Percentiles rank a stretch among this genome's conserved stretches.
Conservation (phyloP, 1,140 invertebrate species). For the Colletes latitarsis region DNA sequence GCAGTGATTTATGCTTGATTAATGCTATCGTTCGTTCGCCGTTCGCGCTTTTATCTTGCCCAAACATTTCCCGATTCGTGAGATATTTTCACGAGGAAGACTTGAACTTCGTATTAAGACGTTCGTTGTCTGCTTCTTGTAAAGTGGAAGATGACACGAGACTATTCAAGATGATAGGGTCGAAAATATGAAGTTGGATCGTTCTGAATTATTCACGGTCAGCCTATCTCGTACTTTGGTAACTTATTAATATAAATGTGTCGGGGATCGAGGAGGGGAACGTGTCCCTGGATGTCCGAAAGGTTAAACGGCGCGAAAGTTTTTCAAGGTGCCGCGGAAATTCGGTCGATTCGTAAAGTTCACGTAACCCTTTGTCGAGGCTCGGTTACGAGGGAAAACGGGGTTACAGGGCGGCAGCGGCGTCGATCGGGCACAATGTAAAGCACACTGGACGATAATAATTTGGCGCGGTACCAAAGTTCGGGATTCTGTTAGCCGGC, state of each 20-base stretch:
- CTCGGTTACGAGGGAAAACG: constrained; percentile 37
- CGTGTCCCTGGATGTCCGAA: too few species aligned
- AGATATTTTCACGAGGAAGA: too few species aligned
- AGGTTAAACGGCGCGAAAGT: background rate
- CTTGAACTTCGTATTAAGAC: too few species aligned
- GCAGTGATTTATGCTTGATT: constrained; percentile 3
- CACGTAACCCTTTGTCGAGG: constrained; percentile 49
- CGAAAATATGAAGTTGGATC: too few species aligned
- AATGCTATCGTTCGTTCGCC: constrained; percentile 1
- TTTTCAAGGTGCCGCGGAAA: constrained; percentile 18
- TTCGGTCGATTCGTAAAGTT: constrained; percentile 49
- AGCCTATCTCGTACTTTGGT: too few species aligned
- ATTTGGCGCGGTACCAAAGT: constrained; percentile 70
- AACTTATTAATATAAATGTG: too few species aligned
- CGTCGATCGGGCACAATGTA: constrained; percentile 60
- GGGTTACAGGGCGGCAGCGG: constrained; percentile 41
- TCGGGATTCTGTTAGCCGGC: constrained; percentile 65
- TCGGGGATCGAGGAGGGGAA: too few species aligned
- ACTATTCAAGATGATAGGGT: too few species aligned
- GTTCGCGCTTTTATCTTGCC: background rate
- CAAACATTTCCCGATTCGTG: background rate
- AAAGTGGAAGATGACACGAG: too few species aligned
- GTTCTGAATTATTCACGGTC: too few species aligned
- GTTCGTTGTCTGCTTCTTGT: too few species aligned
- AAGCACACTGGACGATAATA: constrained; percentile 64